Evolutionary conservation across 2,888 invertebrate species (phyloP).

Genomic region (Creontiades dilutus): DNA sequence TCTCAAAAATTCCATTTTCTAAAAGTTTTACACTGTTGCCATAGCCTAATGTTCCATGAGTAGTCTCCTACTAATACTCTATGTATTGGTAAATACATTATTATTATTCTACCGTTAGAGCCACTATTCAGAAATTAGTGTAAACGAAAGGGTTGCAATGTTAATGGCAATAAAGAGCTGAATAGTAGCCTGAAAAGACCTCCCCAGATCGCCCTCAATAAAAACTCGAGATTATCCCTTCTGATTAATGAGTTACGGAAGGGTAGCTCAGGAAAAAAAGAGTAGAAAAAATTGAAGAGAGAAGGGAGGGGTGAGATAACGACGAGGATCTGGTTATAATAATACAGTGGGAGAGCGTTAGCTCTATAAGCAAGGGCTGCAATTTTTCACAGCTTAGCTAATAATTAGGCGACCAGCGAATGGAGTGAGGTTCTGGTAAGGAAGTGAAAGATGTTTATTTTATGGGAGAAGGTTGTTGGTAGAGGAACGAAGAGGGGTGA

Average conservation of each 20-base stretch:
- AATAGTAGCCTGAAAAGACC: background rate
- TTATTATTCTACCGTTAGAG: too few relatives aligned
- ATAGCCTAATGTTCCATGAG: too few relatives aligned
- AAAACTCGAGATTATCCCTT: constrained; percentile 41
- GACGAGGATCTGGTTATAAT: constrained; percentile 48
- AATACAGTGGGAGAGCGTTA: constrained; percentile 4
- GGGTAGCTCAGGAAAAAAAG: background rate
- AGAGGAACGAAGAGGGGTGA: background rate
- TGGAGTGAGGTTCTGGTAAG: constrained; percentile 26
- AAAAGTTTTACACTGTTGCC: too few relatives aligned
- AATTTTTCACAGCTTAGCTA: constrained; percentile 52
- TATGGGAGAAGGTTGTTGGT: background rate
- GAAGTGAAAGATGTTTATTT: constrained; percentile 50
- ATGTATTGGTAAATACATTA: too few relatives aligned
- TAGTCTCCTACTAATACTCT: too few relatives aligned
- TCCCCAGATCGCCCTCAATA: background rate
- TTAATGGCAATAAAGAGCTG: background rate
- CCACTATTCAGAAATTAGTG: constrained; percentile 3
- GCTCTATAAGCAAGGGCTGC: constrained; percentile 29
- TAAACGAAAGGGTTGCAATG: background rate
- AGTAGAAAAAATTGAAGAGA: background rate
- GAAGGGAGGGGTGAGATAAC: background rate
- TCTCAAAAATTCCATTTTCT: too few relatives aligned
- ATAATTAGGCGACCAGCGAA: constrained; percentile 37
- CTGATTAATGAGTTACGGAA: constrained; percentile 43